Base-by-base conservation (phyloP, 2,888 invertebrate genomes). In the Brenthis ino region DNA sequence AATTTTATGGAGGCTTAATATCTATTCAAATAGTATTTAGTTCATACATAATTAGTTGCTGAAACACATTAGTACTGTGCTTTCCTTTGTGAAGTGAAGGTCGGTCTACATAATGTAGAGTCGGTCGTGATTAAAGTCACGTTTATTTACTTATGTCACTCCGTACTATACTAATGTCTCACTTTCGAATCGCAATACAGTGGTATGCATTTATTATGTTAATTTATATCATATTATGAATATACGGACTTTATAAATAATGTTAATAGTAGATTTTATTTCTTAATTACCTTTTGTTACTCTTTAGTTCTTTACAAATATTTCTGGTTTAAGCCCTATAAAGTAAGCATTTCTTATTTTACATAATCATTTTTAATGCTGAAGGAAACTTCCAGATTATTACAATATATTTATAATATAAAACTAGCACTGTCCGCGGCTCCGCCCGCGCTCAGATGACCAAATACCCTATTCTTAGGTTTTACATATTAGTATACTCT, bases 71-170 rank as follows among this genome's bases (percentile, higher is more conserved):
- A 69, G 65, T 64, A 67, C 68, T 75, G 65, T 67, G 73, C 74
- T 74, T 74, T 74, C 73, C 77, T 76, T 83, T 84, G 85, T 82
- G 77, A 76, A 77, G 71, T 74, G 85, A 88, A 88, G 88, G 86
- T 85, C 85, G 83, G 80, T 84, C 86, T 84, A 79, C 85, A 85
- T 82, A 79, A 80, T 86, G 84, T 85, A 87, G 37, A 85, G 80
- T 75, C 75, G 73, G 77, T 82, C 81, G 79, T 81, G 83, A 82
- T 82, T 77, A 60, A 50, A 69, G 73, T 76, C 76, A 75, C 73
- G 74, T 71, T 74, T 76, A 73, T 73, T 73, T 67, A 61, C 71
- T 64, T 67, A 63, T 75, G 71, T 69, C 71, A 72, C 66, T 67
- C 47, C 55, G 58, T 57, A 63, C 63, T 54, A 0, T 20, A 63